Conservation (phyloP, 2,797 vertebrate genomes). For the Tympanoctomys barrerae region DNA sequence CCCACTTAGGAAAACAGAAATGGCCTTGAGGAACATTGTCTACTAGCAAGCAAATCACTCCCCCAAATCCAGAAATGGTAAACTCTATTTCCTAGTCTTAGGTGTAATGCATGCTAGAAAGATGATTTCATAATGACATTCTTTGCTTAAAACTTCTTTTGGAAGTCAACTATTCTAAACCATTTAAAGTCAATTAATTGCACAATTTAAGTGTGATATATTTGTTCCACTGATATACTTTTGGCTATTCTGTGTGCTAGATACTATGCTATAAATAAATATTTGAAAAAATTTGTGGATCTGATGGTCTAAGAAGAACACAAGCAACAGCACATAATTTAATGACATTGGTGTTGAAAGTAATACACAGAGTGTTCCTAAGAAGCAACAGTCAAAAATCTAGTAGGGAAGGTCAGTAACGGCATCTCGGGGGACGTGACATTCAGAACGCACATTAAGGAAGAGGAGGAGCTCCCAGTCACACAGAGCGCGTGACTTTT, state of each 20-base stretch:
- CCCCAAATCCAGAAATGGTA: constrained; percentile 28
- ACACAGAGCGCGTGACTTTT: background rate
- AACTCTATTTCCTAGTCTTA: background rate
- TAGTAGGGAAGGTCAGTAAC: background rate
- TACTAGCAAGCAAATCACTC: constrained; percentile 58
- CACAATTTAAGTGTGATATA: background rate
- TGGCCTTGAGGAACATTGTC: constrained; percentile 51
- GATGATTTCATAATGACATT: constrained; percentile 7
- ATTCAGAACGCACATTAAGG: background rate
- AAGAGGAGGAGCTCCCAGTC: background rate
- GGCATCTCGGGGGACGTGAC: background rate
- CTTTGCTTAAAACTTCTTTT: constrained; percentile 33
- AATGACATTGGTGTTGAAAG: background rate
- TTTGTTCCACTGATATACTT: background rate
- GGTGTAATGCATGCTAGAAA: background rate
- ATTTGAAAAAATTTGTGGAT: background rate
- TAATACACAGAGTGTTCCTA: background rate
- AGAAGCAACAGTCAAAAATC: background rate
- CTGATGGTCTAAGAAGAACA: background rate
- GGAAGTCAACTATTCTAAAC: background rate
- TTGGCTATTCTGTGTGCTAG: background rate
- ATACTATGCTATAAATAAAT: background rate
- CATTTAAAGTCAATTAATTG: background rate
- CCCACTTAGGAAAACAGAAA: constrained; percentile 69
- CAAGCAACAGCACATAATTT: background rate